Percentiles rank a stretch among this genome's conserved stretches.
phyloP scores from a whole-genome alignment of 1,140 invertebrate genomes.

The Leptoteleia sp. region DNA sequence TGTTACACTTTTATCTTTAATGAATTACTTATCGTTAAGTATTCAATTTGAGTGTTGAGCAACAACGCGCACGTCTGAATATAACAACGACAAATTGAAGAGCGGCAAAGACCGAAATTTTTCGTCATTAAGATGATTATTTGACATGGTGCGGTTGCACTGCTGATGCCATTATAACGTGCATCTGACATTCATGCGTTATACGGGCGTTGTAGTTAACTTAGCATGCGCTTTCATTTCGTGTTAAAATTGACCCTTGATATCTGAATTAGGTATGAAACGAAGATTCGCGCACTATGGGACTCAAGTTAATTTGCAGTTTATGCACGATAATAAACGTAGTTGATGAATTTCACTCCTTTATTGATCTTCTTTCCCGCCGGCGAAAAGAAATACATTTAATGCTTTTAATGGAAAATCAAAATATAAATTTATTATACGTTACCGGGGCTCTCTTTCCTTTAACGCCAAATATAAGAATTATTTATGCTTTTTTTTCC shows the following conservation, averaged over 20 bases:
- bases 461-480: no score
- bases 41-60: no score
- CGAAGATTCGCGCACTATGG: constrained; percentile 19
- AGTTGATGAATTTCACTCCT: constrained; percentile 13
- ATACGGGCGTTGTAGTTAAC: constrained; percentile 12
- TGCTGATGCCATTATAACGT: constrained; percentile 27
- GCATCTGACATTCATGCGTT: constrained; percentile 29
- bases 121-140: constrained; percentile 11
- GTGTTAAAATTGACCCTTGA: constrained; percentile 39
- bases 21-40: no score
- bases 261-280: constrained; percentile 42
- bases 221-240: constrained; percentile 35
- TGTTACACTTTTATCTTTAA: no score
- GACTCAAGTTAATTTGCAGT: constrained; percentile 33
- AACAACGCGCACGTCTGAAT: no score
- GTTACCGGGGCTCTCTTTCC: no score
- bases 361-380: constrained; percentile 10
- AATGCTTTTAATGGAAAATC: no score
- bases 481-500: no score
- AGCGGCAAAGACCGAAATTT: no score
- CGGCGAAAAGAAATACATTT: no score
- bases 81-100: no score
- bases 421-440: no score
- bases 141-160: constrained; percentile 14
- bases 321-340: constrained; percentile 43